A percentile compares a stretch with the other conserved stretches of the same genome.
These are phyloP conservation scores for Nebria salina DNA, from an alignment of 2,888 invertebrate genomes.

Conservation along the genomic window DNA sequence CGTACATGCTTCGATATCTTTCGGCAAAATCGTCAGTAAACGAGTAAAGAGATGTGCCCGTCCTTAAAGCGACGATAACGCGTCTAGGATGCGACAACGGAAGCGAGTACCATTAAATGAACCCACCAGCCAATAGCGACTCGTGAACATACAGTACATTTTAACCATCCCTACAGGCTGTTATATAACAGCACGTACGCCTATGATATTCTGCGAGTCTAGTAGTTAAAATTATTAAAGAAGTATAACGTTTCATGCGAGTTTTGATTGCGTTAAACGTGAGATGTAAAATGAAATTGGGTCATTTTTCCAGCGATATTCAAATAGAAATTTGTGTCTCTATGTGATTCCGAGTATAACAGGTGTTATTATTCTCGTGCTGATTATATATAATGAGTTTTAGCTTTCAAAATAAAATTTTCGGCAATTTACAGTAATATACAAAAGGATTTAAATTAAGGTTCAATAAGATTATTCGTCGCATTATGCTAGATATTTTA, in stretches of 20 bases:
- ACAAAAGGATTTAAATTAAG: too few relatives aligned
- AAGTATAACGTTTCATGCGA: slow-evolving; percentile 28
- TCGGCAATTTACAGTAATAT: too few relatives aligned
- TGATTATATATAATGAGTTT: too few relatives aligned
- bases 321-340: not conserved
- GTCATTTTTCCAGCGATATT: not conserved
- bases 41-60: not conserved
- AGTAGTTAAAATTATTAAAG: slow-evolving; percentile 25
- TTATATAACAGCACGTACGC: slow-evolving; percentile 2
- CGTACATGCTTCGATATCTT: not conserved
- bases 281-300: slow-evolving; percentile 14
- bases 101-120: not conserved
- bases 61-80: not conserved
- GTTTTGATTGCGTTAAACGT: not conserved
- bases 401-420: too few relatives aligned
- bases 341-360: not conserved
- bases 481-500: too few relatives aligned
- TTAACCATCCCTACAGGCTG: not conserved
- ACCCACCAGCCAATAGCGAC: not conserved
- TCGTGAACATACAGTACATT: not conserved
- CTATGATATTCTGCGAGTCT: not conserved
- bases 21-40: not conserved
- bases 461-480: too few relatives aligned
- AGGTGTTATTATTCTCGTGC: too few relatives aligned
- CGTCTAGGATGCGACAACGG: not conserved